phyloP scores from a whole-genome alignment of 2,797 vertebrate species.

The Stomatorhinus walkeri region DNA sequence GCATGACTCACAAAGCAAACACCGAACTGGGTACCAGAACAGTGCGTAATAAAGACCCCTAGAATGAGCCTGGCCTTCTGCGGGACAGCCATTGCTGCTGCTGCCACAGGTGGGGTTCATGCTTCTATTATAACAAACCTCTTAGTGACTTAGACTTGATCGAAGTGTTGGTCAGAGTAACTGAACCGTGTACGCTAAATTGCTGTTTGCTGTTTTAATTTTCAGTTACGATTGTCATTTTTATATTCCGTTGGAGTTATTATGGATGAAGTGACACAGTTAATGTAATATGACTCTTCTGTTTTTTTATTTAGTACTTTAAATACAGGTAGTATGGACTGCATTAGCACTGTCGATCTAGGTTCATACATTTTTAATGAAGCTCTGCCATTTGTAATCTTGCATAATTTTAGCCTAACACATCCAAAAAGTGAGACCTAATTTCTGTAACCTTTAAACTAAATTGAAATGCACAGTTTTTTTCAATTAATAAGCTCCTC shows the following conservation, averaged over 20 bases:
- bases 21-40: neutral
- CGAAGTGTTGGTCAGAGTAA: neutral
- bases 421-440: neutral
- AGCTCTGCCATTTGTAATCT: neutral
- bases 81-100: neutral
- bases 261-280: neutral
- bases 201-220: neutral
- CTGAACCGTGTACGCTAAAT: neutral
- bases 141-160: neutral
- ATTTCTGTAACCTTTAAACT: neutral
- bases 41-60: neutral
- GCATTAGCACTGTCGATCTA: neutral
- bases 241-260: neutral
- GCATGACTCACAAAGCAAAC: neutral
- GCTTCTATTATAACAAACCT: neutral
- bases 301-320: neutral
- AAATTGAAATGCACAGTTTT: neutral
- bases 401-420: neutral
- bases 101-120: neutral
- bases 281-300: neutral
- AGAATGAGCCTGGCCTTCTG: neutral
- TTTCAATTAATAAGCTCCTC: neutral
- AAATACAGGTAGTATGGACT: neutral
- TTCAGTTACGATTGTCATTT: neutral
- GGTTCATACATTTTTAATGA: neutral